phyloP scores from a whole-genome alignment of 2,113 vertebrate species.

The Heloderma charlesbogerti region DNA sequence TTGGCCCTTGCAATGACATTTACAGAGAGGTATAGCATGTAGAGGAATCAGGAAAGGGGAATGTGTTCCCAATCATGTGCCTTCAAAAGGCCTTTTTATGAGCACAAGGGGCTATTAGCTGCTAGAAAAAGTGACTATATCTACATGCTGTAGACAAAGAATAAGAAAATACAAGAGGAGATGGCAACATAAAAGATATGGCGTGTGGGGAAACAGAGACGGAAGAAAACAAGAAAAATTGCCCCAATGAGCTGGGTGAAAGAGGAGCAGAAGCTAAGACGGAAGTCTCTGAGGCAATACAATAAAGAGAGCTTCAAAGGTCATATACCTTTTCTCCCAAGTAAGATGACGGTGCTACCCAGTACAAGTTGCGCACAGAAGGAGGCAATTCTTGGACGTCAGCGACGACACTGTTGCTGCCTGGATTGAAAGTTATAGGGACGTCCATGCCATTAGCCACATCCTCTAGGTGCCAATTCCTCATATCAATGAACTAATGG shows the following conservation, averaged over 20 bases:
- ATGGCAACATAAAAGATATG: background rate
- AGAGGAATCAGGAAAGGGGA: background rate
- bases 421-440: conserved; percentile 84
- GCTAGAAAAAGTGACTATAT: background rate
- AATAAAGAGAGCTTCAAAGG: background rate
- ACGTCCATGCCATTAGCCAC: conserved; percentile 74
- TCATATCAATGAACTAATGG: conserved; percentile 90
- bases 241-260: background rate
- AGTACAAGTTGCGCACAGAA: conserved; percentile 80
- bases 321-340: conserved; percentile 88
- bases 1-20: background rate
- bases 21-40: background rate
- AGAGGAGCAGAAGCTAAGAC: background rate
- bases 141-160: background rate
- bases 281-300: background rate
- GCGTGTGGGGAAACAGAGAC: background rate
- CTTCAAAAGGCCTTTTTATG: background rate
- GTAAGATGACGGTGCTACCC: conserved; percentile 89
- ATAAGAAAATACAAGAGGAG: background rate
- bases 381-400: conserved; percentile 91
- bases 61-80: no score
- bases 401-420: conserved; percentile 88
- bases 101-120: background rate
- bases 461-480: conserved; percentile 85
- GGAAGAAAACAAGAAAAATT: background rate